Base-by-base conservation (phyloP, 2,888 invertebrate genomes). In the Catocala sponsa region DNA sequence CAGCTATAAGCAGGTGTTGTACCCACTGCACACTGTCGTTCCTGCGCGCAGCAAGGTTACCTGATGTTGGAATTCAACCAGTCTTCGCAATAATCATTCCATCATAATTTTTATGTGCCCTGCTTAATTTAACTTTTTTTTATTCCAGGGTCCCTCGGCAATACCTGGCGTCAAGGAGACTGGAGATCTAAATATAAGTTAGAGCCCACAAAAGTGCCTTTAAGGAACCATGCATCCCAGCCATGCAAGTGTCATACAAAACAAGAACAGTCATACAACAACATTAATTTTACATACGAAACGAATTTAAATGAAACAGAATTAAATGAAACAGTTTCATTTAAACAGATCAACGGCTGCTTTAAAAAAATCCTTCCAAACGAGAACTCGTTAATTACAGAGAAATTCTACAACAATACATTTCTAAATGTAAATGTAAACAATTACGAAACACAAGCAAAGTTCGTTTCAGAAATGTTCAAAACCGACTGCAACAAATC, bases 101-200 rank as follows among this genome's bases (percentile, higher is more conserved):
- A 25, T 25, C 25, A 25, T 15, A 15, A 1, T 25, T 25, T 1
- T 25, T 25, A 4, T 25, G 4, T 25, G 25, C 2, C 25, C 4
- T 25, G 25, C 4, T 25, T 25, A 25, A 25, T 25, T 25, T 47
- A 5, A 48, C 4, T 44, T 32, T 25, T 0, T 32, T 58, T 42
- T 35, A 47, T 86, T 86, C 0, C 84, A 95, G 96, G 97, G 0
- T 98, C 98, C 0, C 93, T 97, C 38, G 95, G 96, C 15, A 97
- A 97, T 79, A 98, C 98, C 0, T 98, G 98, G 98, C 95, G 97
- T 50, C 98, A 98, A 83, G 97, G 97, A 0, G 93, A 96, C 35
- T 97, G 97, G 97, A 92, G 85, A 52, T 86, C 79, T 11, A 94
- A 91, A 72, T 93, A 94, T 69, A 86, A 85, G 61, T 54, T 80